Base-by-base conservation (phyloP, 2,113 vertebrate species). In the Etheostoma spectabile region DNA sequence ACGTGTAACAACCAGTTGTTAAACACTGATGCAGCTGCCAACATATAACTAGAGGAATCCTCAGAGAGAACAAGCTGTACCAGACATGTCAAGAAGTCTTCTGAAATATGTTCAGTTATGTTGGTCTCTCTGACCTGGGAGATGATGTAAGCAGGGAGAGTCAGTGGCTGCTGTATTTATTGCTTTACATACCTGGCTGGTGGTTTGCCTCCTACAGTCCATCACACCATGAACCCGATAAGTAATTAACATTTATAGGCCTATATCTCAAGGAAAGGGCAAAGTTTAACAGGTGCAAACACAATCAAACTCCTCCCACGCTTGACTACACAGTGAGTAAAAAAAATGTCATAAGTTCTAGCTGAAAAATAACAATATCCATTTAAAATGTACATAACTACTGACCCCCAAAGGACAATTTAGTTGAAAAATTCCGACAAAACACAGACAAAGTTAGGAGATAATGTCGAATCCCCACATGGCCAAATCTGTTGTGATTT, bases 1-100 rank as follows among this genome's bases (percentile, higher is more conserved):
- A 42, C 42, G 21, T 33, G 15, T 69, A 69, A 59, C 57, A 59
- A 59, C 22, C 72, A 68, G 72, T 21, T 59, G 62, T 74, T 30
- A 53, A 56, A 77, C 68, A 74, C 14, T 66, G 63, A 81, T 70
- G 64, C 21, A 8, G 45, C 62, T 11, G 61, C 18, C 42, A 11
- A 22, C 15, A 22, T 6, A 61, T 22, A 33, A 48, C 55, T 57
- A 45, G 24, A 22, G 35, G 21, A 33, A 46, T 70, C 21, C 80
- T 74, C 19, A 27, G 19, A 66, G 4, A 46, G 48, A 74, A 48
- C 35, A 55, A 52, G 38, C 22, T 55, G 38, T 27, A 6, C 55
- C 49, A 38, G 68, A 77, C 73, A 49, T 55, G 61, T 69, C 64
- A 62, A 46, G 8, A 53, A 4, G 6, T 55, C 27, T 42, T 27